A percentile compares a stretch with the other conserved stretches of the same genome.
phyloP scores from a whole-genome alignment of 92 coral and sea anemone species.

The Epizoanthus stellaris region DNA sequence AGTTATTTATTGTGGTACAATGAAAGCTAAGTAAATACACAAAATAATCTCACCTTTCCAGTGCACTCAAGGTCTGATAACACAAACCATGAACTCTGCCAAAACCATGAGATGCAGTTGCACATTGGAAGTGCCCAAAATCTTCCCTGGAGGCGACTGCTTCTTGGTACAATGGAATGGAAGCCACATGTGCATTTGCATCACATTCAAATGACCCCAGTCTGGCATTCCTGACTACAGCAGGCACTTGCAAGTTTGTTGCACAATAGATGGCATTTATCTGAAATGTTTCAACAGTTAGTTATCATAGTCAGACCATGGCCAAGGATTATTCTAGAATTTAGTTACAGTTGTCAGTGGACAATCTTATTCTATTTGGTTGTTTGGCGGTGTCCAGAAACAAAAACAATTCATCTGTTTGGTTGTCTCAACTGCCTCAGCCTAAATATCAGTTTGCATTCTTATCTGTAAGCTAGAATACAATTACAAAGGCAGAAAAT shows the following conservation, averaged over 20 bases:
- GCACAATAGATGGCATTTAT: conserved; percentile 69
- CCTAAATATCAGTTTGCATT: too few relatives aligned
- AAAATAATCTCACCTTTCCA: conserved; percentile 13
- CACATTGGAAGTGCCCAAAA: background rate
- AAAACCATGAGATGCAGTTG: conserved; percentile 23
- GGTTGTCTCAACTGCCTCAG: too few relatives aligned
- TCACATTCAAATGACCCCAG: conserved; percentile 46
- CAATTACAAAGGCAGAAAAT: too few relatives aligned
- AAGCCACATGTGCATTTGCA: background rate
- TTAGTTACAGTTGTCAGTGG: too few relatives aligned
- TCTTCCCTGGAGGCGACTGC: conserved; percentile 9
- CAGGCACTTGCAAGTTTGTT: conserved; percentile 47
- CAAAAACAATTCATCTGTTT: too few relatives aligned
- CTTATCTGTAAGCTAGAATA: too few relatives aligned
- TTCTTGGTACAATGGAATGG: conserved; percentile 20
- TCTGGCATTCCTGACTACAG: conserved; percentile 48
- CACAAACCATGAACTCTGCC: conserved; percentile 37
- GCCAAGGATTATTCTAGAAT: too few relatives aligned
- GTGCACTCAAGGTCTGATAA: conserved; percentile 14
- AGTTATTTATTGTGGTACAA: too few relatives aligned
- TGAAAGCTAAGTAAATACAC: too few relatives aligned
- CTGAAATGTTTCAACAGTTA: conserved; percentile 25
- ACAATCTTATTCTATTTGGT: too few relatives aligned
- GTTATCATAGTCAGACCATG: too few relatives aligned
- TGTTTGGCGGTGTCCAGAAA: too few relatives aligned